Conservation (phyloP, 2,797 vertebrate genomes). For the Chiroxiphia lanceolata region DNA sequence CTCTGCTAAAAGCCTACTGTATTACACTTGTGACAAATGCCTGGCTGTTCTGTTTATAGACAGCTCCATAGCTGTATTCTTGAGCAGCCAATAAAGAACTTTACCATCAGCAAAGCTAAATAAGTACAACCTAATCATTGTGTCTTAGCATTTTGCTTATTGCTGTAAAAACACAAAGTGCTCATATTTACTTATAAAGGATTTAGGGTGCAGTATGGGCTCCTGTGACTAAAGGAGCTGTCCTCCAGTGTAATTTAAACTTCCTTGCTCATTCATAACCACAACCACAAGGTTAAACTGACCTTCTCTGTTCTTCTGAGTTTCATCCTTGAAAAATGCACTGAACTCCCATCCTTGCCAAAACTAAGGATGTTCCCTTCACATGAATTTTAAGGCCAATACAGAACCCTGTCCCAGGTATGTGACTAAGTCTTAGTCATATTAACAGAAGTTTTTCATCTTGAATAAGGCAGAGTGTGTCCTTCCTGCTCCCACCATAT, state of each 20-base stretch:
- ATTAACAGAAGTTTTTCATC: constrained; percentile 69
- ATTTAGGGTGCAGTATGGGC: constrained; percentile 30
- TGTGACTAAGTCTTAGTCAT: constrained; percentile 78
- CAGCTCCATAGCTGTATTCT: background rate
- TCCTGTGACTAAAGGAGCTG: constrained; percentile 72
- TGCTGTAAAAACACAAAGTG: constrained; percentile 46
- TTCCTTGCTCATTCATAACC: constrained; percentile 71
- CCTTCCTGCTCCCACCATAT: background rate
- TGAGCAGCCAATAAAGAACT: constrained; percentile 10
- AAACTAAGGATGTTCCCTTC: constrained; percentile 64
- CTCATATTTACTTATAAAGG: constrained; percentile 50
- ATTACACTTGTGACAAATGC: constrained; percentile 25
- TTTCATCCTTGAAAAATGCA: constrained; percentile 77
- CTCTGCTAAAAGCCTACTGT: constrained; percentile 5
- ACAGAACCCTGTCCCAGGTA: constrained; percentile 66
- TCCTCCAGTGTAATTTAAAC: constrained; percentile 68
- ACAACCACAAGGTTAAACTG: constrained; percentile 77
- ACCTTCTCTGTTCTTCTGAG: constrained; percentile 66
- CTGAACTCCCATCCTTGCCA: constrained; percentile 53
- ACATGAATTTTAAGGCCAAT: constrained; percentile 58
- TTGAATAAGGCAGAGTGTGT: constrained; percentile 29
- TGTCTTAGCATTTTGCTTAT: constrained; percentile 54
- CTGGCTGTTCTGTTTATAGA: constrained; percentile 14
- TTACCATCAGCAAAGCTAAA: constrained; percentile 28
- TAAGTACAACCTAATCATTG: constrained; percentile 39